Evolutionary conservation across 2,888 invertebrate species (phyloP), one percentile per base, ranked within the genome.

Genomic region (Athetis lepigone): DNA sequence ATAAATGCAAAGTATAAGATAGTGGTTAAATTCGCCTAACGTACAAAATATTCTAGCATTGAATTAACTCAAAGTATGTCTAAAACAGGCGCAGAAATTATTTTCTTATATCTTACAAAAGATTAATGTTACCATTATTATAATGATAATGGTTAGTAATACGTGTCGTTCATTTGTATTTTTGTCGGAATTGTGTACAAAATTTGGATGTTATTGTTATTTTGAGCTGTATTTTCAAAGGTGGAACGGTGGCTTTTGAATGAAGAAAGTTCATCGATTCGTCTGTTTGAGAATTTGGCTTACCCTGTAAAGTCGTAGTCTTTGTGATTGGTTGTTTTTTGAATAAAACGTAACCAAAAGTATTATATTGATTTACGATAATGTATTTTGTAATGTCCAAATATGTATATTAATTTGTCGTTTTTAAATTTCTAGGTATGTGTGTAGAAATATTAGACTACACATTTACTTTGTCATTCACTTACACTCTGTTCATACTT

Each of bases 1-100:
- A 87, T 88, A 87, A 82, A 79, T 77, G 77, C 80, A 76, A 84
- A 80, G 51, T 84, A 81, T 79, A 77, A 76, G 68, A 77, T 82
- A 75, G 72, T 70, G 56, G 73, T 69, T 75, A 79, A 73, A 82
- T 83, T 81, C 79, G 84, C 87, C 82, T 79, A 79, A 83, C 87
- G 88, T 90, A 90, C 86, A 90, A 85, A 81, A 71, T 80, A 76
- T 81, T 81, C 70, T 83, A 85, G 82, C 83, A 82, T 75, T 77
- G 80, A 77, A 82, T 78, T 81, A 71, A 66, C 43, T 75, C 66
- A 45, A 75, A 62, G 42, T 74, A 58, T 74, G 83, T 79, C 68
- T 79, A 76, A 74, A 69, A 60, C 69, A 27, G 61, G 61, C 54
- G 37, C 61, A 70, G 47, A 77, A 73, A 73, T 73, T 77, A 77